A percentile compares a stretch with the other conserved stretches of the same genome.
Conservation (phyloP, 2,797 vertebrate species). For the Eleutherodactylus coqui region DNA sequence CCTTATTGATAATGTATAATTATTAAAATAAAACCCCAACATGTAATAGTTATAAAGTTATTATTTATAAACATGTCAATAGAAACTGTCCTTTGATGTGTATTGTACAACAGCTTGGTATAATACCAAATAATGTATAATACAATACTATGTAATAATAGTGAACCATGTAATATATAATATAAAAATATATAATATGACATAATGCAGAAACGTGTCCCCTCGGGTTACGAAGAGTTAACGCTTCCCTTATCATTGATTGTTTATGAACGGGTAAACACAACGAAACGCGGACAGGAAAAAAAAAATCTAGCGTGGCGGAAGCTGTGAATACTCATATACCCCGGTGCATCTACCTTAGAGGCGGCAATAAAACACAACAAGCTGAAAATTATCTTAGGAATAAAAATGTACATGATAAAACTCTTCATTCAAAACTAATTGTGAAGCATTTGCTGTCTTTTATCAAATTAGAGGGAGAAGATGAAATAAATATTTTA, state of each 20-base stretch:
- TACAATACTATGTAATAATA: neutral
- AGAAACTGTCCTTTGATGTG: neutral
- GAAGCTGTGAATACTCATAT: constrained; percentile 40
- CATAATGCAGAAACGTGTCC: neutral
- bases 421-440: constrained; percentile 64
- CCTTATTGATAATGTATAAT: too few species aligned
- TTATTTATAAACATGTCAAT: neutral
- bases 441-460: constrained; percentile 69
- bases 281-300: neutral
- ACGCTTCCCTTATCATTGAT: neutral
- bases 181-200: neutral
- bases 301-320: neutral
- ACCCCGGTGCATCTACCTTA: constrained; percentile 46
- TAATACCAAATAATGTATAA: neutral
- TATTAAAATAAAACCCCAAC: too few species aligned
- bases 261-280: constrained; percentile 14
- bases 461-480: constrained; percentile 75
- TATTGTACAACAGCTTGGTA: neutral
- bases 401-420: constrained; percentile 62
- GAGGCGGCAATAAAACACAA: constrained; percentile 57
- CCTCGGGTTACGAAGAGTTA: neutral
- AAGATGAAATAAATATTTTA: constrained; percentile 79
- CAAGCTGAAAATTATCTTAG: constrained; percentile 53
- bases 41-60: neutral
- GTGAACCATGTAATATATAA: neutral